Percentiles rank a stretch among this genome's conserved stretches.
These are phyloP conservation scores for Apamea crenata DNA, from an alignment of 2,888 invertebrate species.

Conservation along the genomic window DNA sequence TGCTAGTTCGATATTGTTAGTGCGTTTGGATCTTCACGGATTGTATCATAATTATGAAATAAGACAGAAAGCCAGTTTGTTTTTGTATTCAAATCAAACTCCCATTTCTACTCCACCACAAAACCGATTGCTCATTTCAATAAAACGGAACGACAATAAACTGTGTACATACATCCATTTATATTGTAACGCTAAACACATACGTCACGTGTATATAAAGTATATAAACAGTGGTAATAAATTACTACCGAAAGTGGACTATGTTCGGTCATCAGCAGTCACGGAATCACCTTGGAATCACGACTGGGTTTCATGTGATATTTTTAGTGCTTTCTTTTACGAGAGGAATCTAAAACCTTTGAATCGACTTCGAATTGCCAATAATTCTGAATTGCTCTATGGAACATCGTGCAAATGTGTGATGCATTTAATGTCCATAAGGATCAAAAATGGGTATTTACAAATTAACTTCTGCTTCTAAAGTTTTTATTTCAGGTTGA, in stretches of 20 bases:
- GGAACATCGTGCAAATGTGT: no score
- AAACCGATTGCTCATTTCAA: conserved; percentile 16
- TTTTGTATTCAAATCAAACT: background rate
- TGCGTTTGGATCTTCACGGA: background rate
- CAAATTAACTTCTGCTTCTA: background rate
- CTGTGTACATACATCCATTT: conserved; percentile 19
- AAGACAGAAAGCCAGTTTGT: no score
- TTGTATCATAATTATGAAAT: background rate
- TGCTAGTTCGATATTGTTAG: background rate
- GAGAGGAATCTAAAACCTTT: background rate
- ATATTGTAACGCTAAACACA: conserved; percentile 35
- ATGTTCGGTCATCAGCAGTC: conserved; percentile 20
- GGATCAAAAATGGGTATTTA: no score
- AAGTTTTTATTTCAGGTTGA: background rate
- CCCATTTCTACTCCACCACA: background rate
- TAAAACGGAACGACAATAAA: conserved; percentile 31
- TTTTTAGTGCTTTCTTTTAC: background rate
- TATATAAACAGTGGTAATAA: conserved; percentile 43
- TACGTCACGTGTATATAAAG: conserved; percentile 33
- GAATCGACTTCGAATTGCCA: background rate
- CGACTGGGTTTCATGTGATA: conserved; percentile 40
- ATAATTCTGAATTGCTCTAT: no score
- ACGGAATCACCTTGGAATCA: conserved; percentile 27
- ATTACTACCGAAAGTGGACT: conserved; percentile 27
- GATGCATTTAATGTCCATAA: no score